Base-by-base conservation (phyloP, 2,797 vertebrate species). In the Nyctibius grandis region DNA sequence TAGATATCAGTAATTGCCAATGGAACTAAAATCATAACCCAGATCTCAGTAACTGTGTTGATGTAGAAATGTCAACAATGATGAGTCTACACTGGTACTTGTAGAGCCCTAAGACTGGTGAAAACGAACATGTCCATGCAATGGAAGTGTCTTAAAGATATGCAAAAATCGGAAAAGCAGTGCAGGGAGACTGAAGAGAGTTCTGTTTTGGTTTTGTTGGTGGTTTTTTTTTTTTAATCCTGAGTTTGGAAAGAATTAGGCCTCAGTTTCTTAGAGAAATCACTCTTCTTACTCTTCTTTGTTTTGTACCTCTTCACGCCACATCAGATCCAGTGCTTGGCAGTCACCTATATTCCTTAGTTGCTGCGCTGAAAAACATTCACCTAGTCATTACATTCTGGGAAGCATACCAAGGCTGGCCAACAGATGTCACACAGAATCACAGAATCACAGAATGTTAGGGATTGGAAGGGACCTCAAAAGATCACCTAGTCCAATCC, bases 351-450 rank as follows among this genome's bases (percentile, higher is more conserved):
- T 82, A 77, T 48, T 87, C 89, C 51, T 91, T 38, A 91, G 78
- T 29, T 88, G 93, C 93, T 93, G 73, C 0, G 2, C 89, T 96
- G 86, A 95, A 96, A 93, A 97, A 96, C 95, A 96, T 96, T 97
- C 93, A 96, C 96, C 95, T 97, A 95, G 96, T 96, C 92, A 95
- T 96, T 97, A 97, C 91, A 77, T 92, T 96, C 96, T 96, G 95
- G 96, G 96, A 96, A 96, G 44, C 60, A 74, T 64, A 96, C 95
- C 95, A 97, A 89, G 53, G 84, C 94, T 96, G 94, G 91, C 94
- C 96, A 94, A 89, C 94, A 96, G 94, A 95, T 92, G n/a, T n/a
- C n/a, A n/a, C n/a, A n/a, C n/a, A n/a, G n/a, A n/a, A n/a, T n/a
- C n/a, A n/a, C n/a, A n/a, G n/a, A n/a, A n/a, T n/a, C n/a, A n/a